Percentiles rank a stretch among this genome's conserved stretches.
Evolutionary conservation across 2,797 vertebrate species (phyloP).

Genomic region (Artibeus lituratus): DNA sequence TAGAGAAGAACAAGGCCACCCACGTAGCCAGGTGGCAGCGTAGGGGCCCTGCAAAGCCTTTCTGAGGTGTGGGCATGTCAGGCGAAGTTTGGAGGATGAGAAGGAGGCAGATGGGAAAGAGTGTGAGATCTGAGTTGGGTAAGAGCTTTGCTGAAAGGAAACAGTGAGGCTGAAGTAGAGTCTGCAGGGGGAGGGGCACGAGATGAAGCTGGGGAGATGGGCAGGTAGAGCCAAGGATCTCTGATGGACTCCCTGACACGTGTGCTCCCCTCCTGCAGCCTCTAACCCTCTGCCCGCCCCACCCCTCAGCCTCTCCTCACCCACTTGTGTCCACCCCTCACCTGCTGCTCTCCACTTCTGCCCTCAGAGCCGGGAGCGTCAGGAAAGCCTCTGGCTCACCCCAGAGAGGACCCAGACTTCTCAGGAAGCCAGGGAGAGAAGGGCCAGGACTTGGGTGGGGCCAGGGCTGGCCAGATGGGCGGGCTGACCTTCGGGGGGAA

Average conservation of each 20-base stretch:
- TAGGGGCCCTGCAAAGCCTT: not conserved
- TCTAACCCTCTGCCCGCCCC: not conserved
- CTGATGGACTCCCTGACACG: not conserved
- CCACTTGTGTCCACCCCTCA: not conserved
- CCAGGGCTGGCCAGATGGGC: not conserved
- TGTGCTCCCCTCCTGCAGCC: not conserved
- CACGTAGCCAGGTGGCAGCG: not conserved
- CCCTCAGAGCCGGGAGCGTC: not conserved
- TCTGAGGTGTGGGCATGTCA: not conserved
- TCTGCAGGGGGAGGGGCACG: not conserved
- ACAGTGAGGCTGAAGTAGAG: not conserved
- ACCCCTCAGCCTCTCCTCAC: rapidly evolving
- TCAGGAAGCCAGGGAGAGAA: not conserved
- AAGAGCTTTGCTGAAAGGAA: not conserved
- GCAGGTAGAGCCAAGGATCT: not conserved
- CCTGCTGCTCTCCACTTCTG: not conserved
- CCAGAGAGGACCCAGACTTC: not conserved
- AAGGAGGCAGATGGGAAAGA: not conserved
- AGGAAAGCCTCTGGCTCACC: not conserved
- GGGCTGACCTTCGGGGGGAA: too few relatives aligned
- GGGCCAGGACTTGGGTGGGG: not conserved
- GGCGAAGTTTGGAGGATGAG: not conserved
- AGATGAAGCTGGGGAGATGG: not conserved
- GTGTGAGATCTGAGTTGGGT: not conserved
- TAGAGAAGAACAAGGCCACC: not conserved